Percentiles rank a stretch among this genome's conserved stretches.
Evolutionary conservation across 1,140 invertebrate species (phyloP).

Genomic region (Heterodera schachtii): DNA sequence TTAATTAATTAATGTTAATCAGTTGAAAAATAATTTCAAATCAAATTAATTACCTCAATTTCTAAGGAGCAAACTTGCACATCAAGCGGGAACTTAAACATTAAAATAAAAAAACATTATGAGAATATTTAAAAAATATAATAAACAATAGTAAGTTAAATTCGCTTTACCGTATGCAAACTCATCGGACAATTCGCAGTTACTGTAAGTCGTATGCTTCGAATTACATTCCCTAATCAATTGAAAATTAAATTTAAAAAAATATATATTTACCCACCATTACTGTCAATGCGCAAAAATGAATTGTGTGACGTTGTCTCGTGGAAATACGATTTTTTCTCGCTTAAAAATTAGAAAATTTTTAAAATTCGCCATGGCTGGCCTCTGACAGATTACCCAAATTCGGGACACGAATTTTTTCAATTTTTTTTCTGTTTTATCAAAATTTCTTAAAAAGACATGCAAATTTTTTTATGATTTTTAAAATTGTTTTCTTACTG

Average conservation of each 20-base stretch:
- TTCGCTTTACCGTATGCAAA: conserved; percentile 72
- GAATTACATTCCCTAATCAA: conserved; percentile 67
- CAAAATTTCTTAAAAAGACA: too few species aligned
- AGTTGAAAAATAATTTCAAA: not conserved
- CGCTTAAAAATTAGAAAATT: conserved; percentile 80
- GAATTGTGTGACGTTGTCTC: conserved; percentile 84
- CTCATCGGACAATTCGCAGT: conserved; percentile 97
- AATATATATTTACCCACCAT: conserved; percentile 60
- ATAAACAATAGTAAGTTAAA: conserved; percentile 27
- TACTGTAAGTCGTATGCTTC: conserved; percentile 83
- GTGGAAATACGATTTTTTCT: conserved; percentile 97
- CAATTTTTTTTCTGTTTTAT: too few species aligned
- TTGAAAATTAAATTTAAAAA: conserved; percentile 3
- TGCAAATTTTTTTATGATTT: too few species aligned
- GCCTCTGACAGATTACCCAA: too few species aligned
- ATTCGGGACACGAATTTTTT: too few species aligned
- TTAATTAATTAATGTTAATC: not conserved
- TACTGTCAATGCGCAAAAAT: conserved; percentile 69
- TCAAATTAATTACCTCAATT: conserved; percentile 77
- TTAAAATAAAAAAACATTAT: conserved; percentile 11
- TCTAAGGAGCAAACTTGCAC: conserved; percentile 92
- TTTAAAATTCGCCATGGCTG: not conserved
- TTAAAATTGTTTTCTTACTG: too few species aligned
- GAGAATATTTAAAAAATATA: too few species aligned
- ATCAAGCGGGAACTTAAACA: conserved; percentile 93